phyloP scores from a whole-genome alignment of 2,888 invertebrate species.

The Microctonus hyperodae region DNA sequence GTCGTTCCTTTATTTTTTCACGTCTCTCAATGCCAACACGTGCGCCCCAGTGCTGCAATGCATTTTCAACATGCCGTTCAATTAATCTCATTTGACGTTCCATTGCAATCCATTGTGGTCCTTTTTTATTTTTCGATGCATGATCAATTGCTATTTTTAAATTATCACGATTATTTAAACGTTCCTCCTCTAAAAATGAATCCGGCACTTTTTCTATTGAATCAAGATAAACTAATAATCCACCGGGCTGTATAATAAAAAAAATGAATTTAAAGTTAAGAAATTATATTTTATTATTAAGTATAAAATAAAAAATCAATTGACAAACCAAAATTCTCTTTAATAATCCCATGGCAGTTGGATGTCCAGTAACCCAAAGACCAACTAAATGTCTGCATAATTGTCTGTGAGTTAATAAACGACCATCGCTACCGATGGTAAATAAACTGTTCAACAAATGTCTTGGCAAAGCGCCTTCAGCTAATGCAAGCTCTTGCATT shows the following conservation, averaged over 20 bases:
- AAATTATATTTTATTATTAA: background rate
- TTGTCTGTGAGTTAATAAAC: constrained; percentile 85
- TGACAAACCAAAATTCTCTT: constrained; percentile 82
- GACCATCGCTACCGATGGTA: constrained; percentile 80
- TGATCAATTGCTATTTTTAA: constrained; percentile 90
- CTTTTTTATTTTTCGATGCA: constrained; percentile 72
- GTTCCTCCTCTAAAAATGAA: constrained; percentile 74
- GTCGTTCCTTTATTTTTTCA: constrained; percentile 76
- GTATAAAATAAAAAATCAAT: background rate
- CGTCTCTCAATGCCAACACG: constrained; percentile 69
- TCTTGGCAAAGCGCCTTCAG: constrained; percentile 94
- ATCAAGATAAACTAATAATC: constrained; percentile 88
- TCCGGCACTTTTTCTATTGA: constrained; percentile 85
- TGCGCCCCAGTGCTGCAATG: constrained; percentile 77
- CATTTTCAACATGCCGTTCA: constrained; percentile 83
- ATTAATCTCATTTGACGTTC: constrained; percentile 78
- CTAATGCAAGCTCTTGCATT: constrained; percentile 95
- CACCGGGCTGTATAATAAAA: constrained; percentile 77
- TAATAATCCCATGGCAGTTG: constrained; percentile 86
- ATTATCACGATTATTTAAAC: constrained; percentile 87
- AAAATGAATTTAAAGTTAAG: no score
- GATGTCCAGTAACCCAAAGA: constrained; percentile 95
- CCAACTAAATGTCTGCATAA: constrained; percentile 93
- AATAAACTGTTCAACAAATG: constrained; percentile 92
- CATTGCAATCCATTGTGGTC: constrained; percentile 75